Conservation (phyloP, 2,797 vertebrate species). For the Mastacembelus armatus region DNA sequence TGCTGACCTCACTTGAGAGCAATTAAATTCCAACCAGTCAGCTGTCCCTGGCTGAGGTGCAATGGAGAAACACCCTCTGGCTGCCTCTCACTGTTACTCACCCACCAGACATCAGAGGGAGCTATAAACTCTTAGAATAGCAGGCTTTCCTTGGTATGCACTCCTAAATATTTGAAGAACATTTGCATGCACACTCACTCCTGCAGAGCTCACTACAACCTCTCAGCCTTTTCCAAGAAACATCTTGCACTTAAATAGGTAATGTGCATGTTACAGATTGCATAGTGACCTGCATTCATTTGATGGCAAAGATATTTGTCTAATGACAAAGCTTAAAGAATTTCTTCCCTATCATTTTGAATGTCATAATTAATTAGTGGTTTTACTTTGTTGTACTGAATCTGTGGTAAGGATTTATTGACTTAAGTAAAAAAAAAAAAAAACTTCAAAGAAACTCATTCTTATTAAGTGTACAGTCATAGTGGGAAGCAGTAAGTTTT, state of each 20-base stretch:
- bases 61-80: conserved; percentile 75
- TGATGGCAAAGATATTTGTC: conserved; percentile 31
- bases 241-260: conserved; percentile 7
- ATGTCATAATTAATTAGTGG: conserved; percentile 64
- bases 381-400: conserved; percentile 36
- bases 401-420: conserved; percentile 53
- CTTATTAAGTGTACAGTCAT: conserved; percentile 38
- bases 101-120: conserved; percentile 92
- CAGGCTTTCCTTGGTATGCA: conserved; percentile 63
- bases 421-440: conserved; percentile 29
- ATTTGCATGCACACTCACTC: conserved; percentile 60
- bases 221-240: conserved; percentile 45
- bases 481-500: conserved; percentile 67
- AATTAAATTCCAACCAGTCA: conserved; percentile 99
- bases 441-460: conserved; percentile 69
- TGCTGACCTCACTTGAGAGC: conserved; percentile 99
- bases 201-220: conserved; percentile 35
- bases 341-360: conserved; percentile 56
- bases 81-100: conserved; percentile 82
- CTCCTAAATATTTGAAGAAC: conserved; percentile 67
- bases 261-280: conserved; percentile 14
- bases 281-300: conserved; percentile 34
- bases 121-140: conserved; percentile 86
- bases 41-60: conserved; percentile 88
- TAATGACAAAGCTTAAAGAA: conserved; percentile 46